These are phyloP conservation scores for Limnephilus marmoratus DNA, from an alignment of 2,888 invertebrate genomes.

Conservation along the genomic window DNA sequence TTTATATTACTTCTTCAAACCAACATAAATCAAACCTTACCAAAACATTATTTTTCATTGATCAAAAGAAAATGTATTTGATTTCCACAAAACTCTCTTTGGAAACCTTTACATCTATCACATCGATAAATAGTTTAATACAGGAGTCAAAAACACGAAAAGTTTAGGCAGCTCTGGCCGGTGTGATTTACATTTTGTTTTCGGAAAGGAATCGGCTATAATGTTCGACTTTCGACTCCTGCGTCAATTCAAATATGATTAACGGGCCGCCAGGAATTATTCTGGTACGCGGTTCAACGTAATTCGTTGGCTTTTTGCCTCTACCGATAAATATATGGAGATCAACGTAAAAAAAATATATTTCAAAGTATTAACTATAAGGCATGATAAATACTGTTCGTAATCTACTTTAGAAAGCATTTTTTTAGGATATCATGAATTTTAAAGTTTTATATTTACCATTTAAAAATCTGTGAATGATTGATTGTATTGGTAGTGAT, in stretches of 20 bases:
- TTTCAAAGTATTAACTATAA: neutral
- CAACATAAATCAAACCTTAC: too few relatives aligned
- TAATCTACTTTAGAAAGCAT: too few relatives aligned
- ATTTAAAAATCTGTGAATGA: too few relatives aligned
- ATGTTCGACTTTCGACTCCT: slow-evolving; percentile 38
- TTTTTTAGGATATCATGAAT: too few relatives aligned
- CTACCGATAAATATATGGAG: neutral
- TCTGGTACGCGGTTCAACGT: slow-evolving; percentile 32
- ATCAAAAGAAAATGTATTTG: too few relatives aligned
- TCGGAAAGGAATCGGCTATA: slow-evolving; percentile 48
- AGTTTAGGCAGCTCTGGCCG: neutral
- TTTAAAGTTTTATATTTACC: too few relatives aligned
- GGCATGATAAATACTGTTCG: too few relatives aligned
- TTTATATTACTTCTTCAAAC: too few relatives aligned
- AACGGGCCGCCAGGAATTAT: slow-evolving; percentile 53
- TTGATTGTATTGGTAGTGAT: too few relatives aligned
- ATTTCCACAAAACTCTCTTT: too few relatives aligned
- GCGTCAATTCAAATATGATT: slow-evolving; percentile 50
- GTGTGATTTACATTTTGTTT: slow-evolving; percentile 63
- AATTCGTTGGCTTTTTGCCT: neutral
- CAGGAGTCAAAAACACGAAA: neutral
- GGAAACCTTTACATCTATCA: neutral
- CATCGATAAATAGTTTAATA: neutral
- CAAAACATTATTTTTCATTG: too few relatives aligned
- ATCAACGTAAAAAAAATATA: neutral